Percentiles rank a stretch among this genome's conserved stretches.
phyloP scores from a whole-genome alignment of 2,113 vertebrate species.

The Catharus minimus region DNA sequence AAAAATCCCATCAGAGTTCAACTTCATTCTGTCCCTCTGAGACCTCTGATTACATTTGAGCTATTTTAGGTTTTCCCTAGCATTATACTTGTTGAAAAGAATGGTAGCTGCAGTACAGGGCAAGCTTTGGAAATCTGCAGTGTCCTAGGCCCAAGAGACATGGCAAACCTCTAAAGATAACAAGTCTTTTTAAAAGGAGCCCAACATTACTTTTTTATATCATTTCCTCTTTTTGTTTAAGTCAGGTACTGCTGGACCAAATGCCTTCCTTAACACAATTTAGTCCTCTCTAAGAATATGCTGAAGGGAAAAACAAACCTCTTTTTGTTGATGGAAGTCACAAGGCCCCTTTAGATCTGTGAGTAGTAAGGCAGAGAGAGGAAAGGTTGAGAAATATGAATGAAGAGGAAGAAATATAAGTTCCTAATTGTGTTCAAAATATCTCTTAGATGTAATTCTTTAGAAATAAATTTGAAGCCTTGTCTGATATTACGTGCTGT shows the following conservation, averaged over 20 bases:
- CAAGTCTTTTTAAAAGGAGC: not conserved
- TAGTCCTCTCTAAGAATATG: not conserved
- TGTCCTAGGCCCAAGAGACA: not conserved
- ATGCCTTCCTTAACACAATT: not conserved
- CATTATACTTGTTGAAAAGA: not conserved
- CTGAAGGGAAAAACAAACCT: not conserved
- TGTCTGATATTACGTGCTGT: fast-evolving
- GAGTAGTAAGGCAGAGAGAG: not conserved
- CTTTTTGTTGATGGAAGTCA: not conserved
- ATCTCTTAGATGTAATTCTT: not conserved
- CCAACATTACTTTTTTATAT: not conserved
- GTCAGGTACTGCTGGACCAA: not conserved
- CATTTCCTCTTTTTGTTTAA: not conserved
- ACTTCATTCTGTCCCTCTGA: not conserved
- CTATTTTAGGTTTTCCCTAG: not conserved
- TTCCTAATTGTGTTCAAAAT: not conserved
- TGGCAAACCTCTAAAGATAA: not conserved
- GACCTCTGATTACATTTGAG: not conserved
- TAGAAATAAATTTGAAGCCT: not conserved
- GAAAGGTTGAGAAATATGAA: not conserved
- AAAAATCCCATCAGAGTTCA: not conserved
- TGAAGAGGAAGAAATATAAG: not conserved
- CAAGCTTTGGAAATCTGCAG: not conserved
- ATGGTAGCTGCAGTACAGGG: not conserved
- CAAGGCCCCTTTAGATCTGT: not conserved